Evolutionary conservation across 2,888 invertebrate species (phyloP), one percentile per base, ranked within the genome.

Genomic region (Mythimna pallens): DNA sequence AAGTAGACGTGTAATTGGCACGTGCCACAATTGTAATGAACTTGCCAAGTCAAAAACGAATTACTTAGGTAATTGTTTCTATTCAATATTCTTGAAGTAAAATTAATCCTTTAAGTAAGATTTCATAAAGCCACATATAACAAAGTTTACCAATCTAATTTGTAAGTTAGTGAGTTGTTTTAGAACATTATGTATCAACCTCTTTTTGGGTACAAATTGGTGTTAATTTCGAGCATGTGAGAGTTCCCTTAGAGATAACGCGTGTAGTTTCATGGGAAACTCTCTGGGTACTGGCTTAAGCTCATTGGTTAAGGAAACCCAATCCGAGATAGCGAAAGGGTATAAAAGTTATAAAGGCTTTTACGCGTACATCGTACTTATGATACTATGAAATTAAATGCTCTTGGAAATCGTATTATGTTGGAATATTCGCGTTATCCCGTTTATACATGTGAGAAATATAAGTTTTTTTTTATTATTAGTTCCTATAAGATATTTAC

Each of bases 321-420:
- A 86, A 78, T 81, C 75, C 57, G 61, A 78, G 71, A 86, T 86
- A 78, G 70, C 65, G 64, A 80, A 74, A 76, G 75, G 81, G 67
- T 78, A 70, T 67, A 72, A 73, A 75, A 76, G 84, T 77, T 84
- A 76, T 73, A 76, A 76, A 82, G 61, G 57, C 62, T 58, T 70
- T 61, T 61, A 70, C 43, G 43, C 63, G 52, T 62, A 76, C 72
- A 80, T 85, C 65, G 74, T 71, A 74, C 72, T 70, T 70, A 72
- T 75, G 75, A 71, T 82, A 85, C 55, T 54, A 54, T 61, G 20
- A 70, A 82, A 78, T 71, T 62, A 72, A 75, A 73, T 65, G 57
- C 67, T 36, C 10, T 36, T 66, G 34, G 65, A 74, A 58, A 72
- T 62, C 55, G 75, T 74, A 57, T 65, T 43, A 80, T 34, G 64